A percentile compares a stretch with the other conserved stretches of the same genome.
These are phyloP conservation scores for Poeciliopsis gracilis DNA, from an alignment of 2,797 vertebrate genomes.

Conservation along the genomic window DNA sequence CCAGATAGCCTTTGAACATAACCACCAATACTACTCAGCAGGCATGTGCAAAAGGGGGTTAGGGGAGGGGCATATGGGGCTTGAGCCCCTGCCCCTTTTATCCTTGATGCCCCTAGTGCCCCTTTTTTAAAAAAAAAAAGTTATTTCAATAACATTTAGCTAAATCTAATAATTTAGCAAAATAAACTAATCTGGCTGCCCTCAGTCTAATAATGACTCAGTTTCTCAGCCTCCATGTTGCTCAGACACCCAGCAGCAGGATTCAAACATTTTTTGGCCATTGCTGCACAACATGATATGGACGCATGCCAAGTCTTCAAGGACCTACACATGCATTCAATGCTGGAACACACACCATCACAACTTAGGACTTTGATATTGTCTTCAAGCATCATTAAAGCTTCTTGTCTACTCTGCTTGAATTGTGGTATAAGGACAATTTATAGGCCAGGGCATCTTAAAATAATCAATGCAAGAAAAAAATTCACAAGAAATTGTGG, in stretches of 20 bases:
- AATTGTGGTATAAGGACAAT: background rate
- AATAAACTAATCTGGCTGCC: too few relatives aligned
- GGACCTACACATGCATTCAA: background rate
- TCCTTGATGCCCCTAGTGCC: too few relatives aligned
- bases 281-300: background rate
- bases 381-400: background rate
- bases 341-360: background rate
- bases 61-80: too few relatives aligned
- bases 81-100: too few relatives aligned
- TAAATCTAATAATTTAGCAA: too few relatives aligned
- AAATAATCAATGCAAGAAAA: background rate
- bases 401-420: background rate
- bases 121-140: too few relatives aligned
- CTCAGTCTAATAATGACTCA: too few relatives aligned
- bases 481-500: background rate
- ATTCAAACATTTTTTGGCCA: background rate
- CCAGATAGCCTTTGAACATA: too few relatives aligned
- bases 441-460: background rate
- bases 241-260: background rate
- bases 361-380: background rate
- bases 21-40: too few relatives aligned
- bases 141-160: too few relatives aligned
- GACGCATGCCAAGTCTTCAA: background rate
- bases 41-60: too few relatives aligned
- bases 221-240: too few relatives aligned